Conservation (phyloP, 2,888 invertebrate species). For the Drosophila niveifrons region DNA sequence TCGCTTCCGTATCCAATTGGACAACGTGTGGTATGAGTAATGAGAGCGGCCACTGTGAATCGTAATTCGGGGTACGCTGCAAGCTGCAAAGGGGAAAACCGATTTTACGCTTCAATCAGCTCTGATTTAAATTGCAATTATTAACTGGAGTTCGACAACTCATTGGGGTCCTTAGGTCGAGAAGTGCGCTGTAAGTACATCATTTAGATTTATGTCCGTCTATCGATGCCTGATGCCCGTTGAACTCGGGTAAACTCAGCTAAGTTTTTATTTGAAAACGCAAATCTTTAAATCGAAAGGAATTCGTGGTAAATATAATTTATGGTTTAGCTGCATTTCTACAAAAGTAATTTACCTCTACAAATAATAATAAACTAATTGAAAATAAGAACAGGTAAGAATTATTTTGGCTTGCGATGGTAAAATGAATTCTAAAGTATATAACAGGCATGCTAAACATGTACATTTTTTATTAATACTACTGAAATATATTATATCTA, state of each 20-base stretch:
- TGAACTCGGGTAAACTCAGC: neutral
- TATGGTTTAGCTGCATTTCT: too few species aligned
- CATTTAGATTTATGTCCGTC: neutral
- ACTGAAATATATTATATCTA: too few species aligned
- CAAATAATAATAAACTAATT: too few species aligned
- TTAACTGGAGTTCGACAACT: slow-evolving; percentile 62
- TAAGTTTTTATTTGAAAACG: neutral
- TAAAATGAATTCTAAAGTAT: too few species aligned
- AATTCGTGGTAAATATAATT: too few species aligned
- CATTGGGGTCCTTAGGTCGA: slow-evolving; percentile 21
- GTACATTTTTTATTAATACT: too few species aligned
- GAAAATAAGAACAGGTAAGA: too few species aligned
- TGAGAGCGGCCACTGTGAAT: slow-evolving; percentile 55
- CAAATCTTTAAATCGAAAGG: too few species aligned
- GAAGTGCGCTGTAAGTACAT: neutral
- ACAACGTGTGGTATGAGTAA: slow-evolving; percentile 73
- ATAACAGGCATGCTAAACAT: too few species aligned
- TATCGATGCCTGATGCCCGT: neutral
- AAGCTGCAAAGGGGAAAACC: slow-evolving; percentile 57
- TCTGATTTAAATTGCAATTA: slow-evolving; percentile 81
- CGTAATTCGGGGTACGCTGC: slow-evolving; percentile 30
- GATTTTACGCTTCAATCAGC: slow-evolving; percentile 81
- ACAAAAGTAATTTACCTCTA: too few species aligned
- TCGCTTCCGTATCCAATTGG: slow-evolving; percentile 49
- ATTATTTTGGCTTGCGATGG: too few species aligned